phyloP scores from a whole-genome alignment of 2,797 vertebrate species.

The Stomatorhinus walkeri region DNA sequence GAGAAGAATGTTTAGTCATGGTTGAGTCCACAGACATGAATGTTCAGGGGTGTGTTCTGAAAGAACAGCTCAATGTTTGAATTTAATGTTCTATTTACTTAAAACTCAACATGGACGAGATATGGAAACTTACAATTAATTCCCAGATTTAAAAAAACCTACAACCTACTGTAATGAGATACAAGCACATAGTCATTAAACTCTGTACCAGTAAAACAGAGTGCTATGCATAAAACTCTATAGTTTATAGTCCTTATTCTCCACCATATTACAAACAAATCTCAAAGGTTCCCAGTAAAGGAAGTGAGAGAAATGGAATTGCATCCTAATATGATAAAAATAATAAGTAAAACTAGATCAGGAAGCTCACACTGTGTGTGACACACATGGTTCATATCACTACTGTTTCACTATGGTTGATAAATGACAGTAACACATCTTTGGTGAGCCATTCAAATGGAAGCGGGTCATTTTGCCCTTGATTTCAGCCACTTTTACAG shows the following conservation, averaged over 20 bases:
- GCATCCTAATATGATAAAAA: not conserved
- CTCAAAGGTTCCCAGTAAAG: not conserved
- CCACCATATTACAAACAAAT: not conserved
- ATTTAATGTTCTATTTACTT: not conserved
- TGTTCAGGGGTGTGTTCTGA: not conserved
- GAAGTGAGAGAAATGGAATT: not conserved
- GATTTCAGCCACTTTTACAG: not conserved
- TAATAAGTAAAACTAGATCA: not conserved
- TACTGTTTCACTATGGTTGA: not conserved
- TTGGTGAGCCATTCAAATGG: not conserved
- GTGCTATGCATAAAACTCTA: not conserved
- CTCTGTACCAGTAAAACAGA: not conserved
- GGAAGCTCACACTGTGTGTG: not conserved
- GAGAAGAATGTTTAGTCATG: not conserved
- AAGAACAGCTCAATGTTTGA: not conserved
- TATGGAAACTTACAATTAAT: not conserved
- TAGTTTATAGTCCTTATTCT: not conserved
- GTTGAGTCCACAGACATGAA: not conserved
- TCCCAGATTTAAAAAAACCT: not conserved
- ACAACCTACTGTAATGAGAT: not conserved
- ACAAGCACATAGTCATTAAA: not conserved
- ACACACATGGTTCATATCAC: not conserved
- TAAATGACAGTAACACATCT: not conserved
- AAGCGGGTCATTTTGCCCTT: not conserved
- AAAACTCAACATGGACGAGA: not conserved